phyloP scores from a whole-genome alignment of 2,113 vertebrate species.

The Condylura cristata region DNA sequence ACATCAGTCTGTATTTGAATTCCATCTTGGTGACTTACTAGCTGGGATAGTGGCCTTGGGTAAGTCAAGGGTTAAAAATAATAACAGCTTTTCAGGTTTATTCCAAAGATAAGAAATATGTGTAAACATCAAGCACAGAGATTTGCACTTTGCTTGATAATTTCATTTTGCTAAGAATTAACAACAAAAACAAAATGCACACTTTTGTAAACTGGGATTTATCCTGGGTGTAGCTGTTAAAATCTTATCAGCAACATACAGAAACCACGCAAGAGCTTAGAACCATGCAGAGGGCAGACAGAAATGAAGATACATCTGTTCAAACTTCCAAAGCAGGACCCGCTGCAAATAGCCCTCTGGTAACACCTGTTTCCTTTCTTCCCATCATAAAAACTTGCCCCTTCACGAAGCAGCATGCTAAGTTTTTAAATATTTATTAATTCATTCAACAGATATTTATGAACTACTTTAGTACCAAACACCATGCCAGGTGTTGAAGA shows the following conservation, averaged over 20 bases:
- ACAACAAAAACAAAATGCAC: background rate
- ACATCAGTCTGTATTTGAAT: background rate
- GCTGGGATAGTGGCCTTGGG: background rate
- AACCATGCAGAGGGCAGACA: background rate
- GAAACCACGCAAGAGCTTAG: background rate
- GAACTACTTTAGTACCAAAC: background rate
- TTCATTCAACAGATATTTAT: background rate
- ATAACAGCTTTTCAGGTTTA: background rate
- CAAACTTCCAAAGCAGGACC: background rate
- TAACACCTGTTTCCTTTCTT: background rate
- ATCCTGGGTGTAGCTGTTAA: background rate
- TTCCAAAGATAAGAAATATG: background rate
- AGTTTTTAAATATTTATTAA: background rate
- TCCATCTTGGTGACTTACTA: background rate
- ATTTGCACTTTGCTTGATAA: background rate
- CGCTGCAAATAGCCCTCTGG: background rate
- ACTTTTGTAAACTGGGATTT: background rate
- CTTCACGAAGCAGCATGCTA: background rate
- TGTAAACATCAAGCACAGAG: conserved; percentile 1
- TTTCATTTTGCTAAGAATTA: conserved; percentile 15
- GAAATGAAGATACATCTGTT: background rate
- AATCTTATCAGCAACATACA: background rate
- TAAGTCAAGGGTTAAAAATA: conserved; percentile 35
- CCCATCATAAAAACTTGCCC: background rate
- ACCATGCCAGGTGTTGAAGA: background rate